phyloP scores from a whole-genome alignment of 2,113 vertebrate species.

The Pseudorhombus dupliciocellatus region DNA sequence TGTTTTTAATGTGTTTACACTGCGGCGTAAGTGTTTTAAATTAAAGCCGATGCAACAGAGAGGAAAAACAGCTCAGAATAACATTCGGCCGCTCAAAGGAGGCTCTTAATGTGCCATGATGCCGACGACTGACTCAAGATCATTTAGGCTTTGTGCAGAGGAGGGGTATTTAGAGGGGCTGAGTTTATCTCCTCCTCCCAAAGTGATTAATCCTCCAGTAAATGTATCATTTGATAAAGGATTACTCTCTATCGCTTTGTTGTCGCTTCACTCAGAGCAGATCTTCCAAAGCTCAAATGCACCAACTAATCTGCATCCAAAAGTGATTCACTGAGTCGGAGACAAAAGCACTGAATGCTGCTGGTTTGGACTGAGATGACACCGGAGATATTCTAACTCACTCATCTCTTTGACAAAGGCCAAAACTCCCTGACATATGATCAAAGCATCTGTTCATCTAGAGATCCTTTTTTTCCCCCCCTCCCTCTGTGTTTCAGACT shows the following conservation, averaged over 20 bases:
- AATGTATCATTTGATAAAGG: slow-evolving; percentile 70
- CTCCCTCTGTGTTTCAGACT: slow-evolving; percentile 54
- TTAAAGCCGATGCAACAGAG: slow-evolving; percentile 34
- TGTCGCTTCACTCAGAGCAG: slow-evolving; percentile 43
- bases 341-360: slow-evolving; percentile 57
- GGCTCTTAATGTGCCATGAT: slow-evolving; percentile 38
- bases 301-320: slow-evolving; percentile 58
- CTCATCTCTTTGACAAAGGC: slow-evolving; percentile 73
- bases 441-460: slow-evolving; percentile 73
- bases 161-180: slow-evolving; percentile 22
- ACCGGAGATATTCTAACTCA: slow-evolving; percentile 67
- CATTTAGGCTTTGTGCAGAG: slow-evolving; percentile 34
- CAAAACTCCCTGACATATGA: slow-evolving; percentile 70
- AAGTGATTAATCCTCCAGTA: slow-evolving; percentile 59
- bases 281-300: slow-evolving; percentile 44
- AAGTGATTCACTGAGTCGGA: slow-evolving; percentile 47
- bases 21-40: slow-evolving; percentile 16
- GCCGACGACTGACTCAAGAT: slow-evolving; percentile 29
- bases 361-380: slow-evolving; percentile 53
- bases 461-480: slow-evolving; percentile 52
- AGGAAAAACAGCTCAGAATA: slow-evolving; percentile 26
- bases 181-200: slow-evolving; percentile 34
- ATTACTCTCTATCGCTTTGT: slow-evolving; percentile 61
- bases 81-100: slow-evolving; percentile 20
- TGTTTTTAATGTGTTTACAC: slow-evolving; percentile 58